Evolutionary conservation across 2,797 vertebrate genomes (phyloP), one percentile per base, ranked within the genome.

Genomic region (Phaenicophaeus curvirostris): DNA sequence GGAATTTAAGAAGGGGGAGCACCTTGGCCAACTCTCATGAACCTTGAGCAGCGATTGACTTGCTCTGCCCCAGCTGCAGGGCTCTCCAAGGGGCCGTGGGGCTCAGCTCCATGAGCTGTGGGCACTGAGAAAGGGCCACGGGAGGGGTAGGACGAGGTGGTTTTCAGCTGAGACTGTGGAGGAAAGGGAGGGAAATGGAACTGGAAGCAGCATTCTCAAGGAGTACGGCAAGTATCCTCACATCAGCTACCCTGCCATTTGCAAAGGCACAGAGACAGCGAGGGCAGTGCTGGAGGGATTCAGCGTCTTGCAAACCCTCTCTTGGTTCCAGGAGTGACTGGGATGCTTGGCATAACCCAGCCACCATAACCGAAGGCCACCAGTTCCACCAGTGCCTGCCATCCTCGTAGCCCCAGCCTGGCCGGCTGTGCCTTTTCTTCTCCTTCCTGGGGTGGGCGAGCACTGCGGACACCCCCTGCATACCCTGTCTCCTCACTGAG

Each of bases 51-150:
- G 20, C 44, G 67, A 7, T 23, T 2, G 0, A 16, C 41, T 31
- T 24, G 16, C 67, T 54, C 54, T 68, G 71, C 31, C n/a, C 25
- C 11, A 20, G 55, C 37, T 62, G 31, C 33, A 48, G 15, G 46
- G 13, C 28, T 79, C 46, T 42, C 7, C 0, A 1, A 44, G 55
- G 59, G 24, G 23, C 28, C 2, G 0, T 0, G 27, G 8, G 5
- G 5, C 28, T 2, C 5, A 13, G 8, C 20, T 54, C 35, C 25
- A 1, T 4, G 23, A 28, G 68, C 41, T 35, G 48, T 5, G 14
- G 39, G 35, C 27, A 7, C 27, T 25, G 37, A n/a, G 18, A 68
- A 81, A 16, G 24, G 13, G 20, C 20, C 68, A 33, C 0, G 8
- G 9, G 28, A 0, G 19, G 68, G 11, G 20, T 42, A 48, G 54